Evolutionary conservation across 1,140 invertebrate species (phyloP).

Genomic region (Archivesica marissinica): DNA sequence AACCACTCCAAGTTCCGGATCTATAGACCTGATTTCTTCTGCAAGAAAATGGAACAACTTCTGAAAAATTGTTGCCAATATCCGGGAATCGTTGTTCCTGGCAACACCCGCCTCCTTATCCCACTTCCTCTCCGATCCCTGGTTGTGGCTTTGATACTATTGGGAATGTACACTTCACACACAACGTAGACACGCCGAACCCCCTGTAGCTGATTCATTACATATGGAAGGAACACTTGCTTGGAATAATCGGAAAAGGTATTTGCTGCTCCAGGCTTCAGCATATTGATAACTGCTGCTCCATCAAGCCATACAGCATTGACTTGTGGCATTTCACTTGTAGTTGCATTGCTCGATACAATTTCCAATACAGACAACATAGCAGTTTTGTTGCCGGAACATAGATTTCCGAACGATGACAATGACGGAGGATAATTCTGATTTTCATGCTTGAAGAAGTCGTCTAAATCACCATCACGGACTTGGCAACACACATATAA

Average conservation of each 20-base stretch:
- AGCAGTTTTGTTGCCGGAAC: neutral
- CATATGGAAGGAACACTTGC: conserved; percentile 15
- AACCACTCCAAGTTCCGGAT: no score
- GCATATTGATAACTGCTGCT: neutral
- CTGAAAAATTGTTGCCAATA: conserved; percentile 34
- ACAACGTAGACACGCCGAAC: conserved; percentile 29
- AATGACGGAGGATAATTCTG: conserved; percentile 37
- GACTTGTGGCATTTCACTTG: neutral
- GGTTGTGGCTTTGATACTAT: conserved; percentile 29
- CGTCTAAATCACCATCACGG: conserved; percentile 59
- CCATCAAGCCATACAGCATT: neutral
- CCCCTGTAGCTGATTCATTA: neutral
- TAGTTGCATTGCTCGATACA: neutral
- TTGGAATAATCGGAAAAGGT: neutral
- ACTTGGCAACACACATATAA: no score
- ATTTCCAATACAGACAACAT: conserved; percentile 7
- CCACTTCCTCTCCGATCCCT: neutral
- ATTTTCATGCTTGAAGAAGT: conserved; percentile 63
- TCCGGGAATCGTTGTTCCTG: conserved; percentile 11
- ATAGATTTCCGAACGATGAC: neutral
- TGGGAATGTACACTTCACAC: conserved; percentile 37
- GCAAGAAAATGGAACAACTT: no score
- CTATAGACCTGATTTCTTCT: no score
- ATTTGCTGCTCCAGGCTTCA: neutral
- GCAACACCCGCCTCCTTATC: neutral